phyloP scores from a whole-genome alignment of 1,140 invertebrate genomes.

The Sipha flava region DNA sequence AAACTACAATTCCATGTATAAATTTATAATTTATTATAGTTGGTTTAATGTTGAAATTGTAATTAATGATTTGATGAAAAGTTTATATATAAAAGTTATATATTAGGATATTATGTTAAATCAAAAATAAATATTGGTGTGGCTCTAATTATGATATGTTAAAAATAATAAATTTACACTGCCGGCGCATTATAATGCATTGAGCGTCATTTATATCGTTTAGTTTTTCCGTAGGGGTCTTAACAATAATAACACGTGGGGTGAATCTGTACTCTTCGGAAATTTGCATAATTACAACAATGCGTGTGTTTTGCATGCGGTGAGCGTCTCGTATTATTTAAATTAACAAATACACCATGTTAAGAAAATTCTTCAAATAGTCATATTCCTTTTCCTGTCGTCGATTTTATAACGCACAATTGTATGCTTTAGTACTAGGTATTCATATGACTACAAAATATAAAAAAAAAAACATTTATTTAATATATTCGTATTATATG shows the following conservation, averaged over 20 bases:
- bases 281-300: constrained; percentile 32
- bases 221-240: constrained; percentile 19
- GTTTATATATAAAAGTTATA: no score
- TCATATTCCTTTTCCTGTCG: not conserved
- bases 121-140: not conserved
- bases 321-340: constrained; percentile 26
- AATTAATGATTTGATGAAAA: not conserved
- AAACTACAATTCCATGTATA: not conserved
- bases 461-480: not conserved
- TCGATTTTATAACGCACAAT: not conserved
- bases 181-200: constrained; percentile 2
- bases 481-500: not conserved
- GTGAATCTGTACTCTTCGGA: constrained; percentile 1
- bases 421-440: not conserved
- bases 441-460: not conserved
- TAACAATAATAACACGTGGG: constrained; percentile 19
- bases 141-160: not conserved
- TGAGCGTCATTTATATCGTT: constrained; percentile 18
- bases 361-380: constrained; percentile 11
- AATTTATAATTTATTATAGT: not conserved
- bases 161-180: constrained; percentile 1
- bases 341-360: constrained; percentile 25
- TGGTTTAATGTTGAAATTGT: not conserved
- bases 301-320: constrained; percentile 26
- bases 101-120: not conserved